These are phyloP conservation scores for Timandra comae DNA, from an alignment of 2,888 invertebrate species.

Conservation along the genomic window DNA sequence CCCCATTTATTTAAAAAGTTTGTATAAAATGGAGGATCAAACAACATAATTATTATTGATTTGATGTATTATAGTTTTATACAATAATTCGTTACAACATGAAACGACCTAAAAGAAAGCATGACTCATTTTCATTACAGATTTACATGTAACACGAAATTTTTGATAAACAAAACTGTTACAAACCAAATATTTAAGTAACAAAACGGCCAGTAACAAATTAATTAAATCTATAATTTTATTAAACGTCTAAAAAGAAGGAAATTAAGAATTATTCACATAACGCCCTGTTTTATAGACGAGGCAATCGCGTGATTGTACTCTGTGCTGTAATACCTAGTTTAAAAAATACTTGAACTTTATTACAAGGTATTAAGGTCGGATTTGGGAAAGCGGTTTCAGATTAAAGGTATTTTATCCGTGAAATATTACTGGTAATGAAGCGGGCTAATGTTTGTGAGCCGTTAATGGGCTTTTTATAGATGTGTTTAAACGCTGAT, in stretches of 20 bases:
- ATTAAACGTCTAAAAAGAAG: conserved; percentile 6
- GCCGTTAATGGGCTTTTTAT: conserved; percentile 25
- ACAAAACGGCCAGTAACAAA: too few relatives aligned
- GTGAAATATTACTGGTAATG: conserved; percentile 39
- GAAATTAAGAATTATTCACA: conserved; percentile 27
- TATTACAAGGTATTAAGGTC: conserved; percentile 14
- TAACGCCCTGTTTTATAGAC: conserved; percentile 17
- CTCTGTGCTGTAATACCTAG: background rate
- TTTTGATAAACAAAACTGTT: too few relatives aligned
- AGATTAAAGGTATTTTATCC: conserved; percentile 27
- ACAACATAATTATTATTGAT: too few relatives aligned
- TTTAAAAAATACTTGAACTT: conserved; percentile 8
- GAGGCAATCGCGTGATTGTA: conserved; percentile 20
- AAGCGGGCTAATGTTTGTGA: conserved; percentile 24
- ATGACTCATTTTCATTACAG: too few relatives aligned
- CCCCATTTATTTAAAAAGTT: too few relatives aligned
- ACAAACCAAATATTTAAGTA: too few relatives aligned
- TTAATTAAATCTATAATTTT: too few relatives aligned
- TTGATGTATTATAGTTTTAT: too few relatives aligned
- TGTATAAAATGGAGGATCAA: too few relatives aligned
- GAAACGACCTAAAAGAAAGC: too few relatives aligned
- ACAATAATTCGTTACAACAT: too few relatives aligned
- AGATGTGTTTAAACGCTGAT: conserved; percentile 24
- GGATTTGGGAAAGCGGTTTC: conserved; percentile 10
- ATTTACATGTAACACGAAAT: too few relatives aligned